Percentiles rank a stretch among this genome's conserved stretches.
Conservation (phyloP, 2,113 vertebrate genomes). For the Nyctereutes procyonoides region DNA sequence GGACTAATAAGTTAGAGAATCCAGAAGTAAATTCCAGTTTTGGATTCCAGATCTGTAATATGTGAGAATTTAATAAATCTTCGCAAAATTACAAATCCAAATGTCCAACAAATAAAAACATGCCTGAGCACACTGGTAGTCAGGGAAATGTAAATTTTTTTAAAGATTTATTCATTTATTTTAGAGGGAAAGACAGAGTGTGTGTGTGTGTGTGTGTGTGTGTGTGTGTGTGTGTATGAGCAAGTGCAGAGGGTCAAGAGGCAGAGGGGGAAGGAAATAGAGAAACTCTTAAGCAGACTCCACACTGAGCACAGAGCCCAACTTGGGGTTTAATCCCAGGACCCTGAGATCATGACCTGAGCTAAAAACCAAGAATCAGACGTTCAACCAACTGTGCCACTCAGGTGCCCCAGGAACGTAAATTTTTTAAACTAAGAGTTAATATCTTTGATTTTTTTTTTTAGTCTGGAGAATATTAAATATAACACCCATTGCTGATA, state of each 20-base stretch:
- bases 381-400: background rate
- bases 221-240: too few relatives aligned
- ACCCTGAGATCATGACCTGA: background rate
- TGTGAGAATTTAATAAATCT: background rate
- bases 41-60: background rate
- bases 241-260: background rate
- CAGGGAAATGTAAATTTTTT: background rate
- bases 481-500: background rate
- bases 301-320: background rate
- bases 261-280: background rate
- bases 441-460: conserved; percentile 10
- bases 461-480: background rate
- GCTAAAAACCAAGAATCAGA: background rate
- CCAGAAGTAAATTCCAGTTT: background rate
- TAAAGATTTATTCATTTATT: background rate
- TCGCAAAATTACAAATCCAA: background rate
- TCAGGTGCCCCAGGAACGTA: background rate
- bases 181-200: background rate
- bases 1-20: background rate
- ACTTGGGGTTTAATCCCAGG: background rate
- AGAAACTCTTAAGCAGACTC: background rate
- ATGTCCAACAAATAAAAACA: background rate
- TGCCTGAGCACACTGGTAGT: background rate
- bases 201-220: too few relatives aligned
- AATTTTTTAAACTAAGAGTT: conserved; percentile 15